Evolutionary conservation across 2,888 invertebrate species (phyloP).

Genomic region (Sarcophaga variegata): DNA sequence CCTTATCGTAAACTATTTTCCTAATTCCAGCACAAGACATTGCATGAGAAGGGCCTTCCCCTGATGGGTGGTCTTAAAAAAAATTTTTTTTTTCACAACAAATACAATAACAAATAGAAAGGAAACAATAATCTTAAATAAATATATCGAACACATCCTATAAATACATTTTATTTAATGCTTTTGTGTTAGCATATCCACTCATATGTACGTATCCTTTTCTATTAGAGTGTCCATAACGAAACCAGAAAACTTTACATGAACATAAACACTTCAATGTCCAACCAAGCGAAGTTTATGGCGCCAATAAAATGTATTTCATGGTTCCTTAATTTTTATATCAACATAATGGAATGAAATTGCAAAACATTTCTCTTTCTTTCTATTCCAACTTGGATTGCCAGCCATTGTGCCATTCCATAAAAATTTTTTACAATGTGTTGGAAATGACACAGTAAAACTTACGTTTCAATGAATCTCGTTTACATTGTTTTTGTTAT

Average conservation of each 20-base stretch:
- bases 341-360: slow-evolving; percentile 72
- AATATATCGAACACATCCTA: slow-evolving; percentile 18
- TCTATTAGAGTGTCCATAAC: background rate
- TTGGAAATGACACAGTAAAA: background rate
- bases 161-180: slow-evolving; percentile 24
- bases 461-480: slow-evolving; percentile 45
- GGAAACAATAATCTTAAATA: slow-evolving; percentile 17
- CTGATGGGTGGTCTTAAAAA: no score
- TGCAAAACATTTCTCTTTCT: slow-evolving; percentile 41
- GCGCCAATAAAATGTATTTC: slow-evolving; percentile 82
- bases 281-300: slow-evolving; percentile 81
- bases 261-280: slow-evolving; percentile 79
- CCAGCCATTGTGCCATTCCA: background rate
- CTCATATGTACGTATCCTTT: background rate
- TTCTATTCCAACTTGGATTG: background rate
- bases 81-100: no score
- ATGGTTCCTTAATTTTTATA: slow-evolving; percentile 82
- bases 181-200: background rate
- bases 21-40: no score
- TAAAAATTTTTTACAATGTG: background rate
- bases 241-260: slow-evolving; percentile 44
- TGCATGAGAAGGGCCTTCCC: no score
- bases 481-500: slow-evolving; percentile 16
- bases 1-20: no score
- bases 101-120: no score